Evolutionary conservation across 2,113 vertebrate species (phyloP).

Genomic region (Nettapus auritus): DNA sequence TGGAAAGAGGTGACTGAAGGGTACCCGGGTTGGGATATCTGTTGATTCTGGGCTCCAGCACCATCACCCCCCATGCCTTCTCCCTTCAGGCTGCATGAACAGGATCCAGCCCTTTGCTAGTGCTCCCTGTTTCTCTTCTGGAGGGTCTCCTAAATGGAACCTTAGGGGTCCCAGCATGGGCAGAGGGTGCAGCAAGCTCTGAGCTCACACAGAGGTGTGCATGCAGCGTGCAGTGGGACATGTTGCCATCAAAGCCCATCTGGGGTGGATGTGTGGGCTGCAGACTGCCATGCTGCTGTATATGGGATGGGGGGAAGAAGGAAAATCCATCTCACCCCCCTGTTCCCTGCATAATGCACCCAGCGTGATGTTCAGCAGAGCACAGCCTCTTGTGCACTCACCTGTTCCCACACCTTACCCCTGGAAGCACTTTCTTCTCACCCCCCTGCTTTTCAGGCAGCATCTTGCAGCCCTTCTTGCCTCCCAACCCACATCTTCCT

Average conservation of each 20-base stretch:
- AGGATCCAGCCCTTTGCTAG: not conserved
- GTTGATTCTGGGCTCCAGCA: not conserved
- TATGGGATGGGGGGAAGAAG: too few species aligned
- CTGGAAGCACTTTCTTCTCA: not conserved
- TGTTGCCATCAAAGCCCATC: too few species aligned
- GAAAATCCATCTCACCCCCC: too few species aligned
- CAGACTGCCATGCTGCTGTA: too few species aligned
- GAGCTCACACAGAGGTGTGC: too few species aligned
- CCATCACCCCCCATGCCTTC: not conserved
- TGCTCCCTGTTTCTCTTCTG: not conserved
- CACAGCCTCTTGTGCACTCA: not conserved
- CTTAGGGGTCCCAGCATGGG: not conserved
- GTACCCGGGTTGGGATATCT: accelerated
- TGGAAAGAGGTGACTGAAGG: not conserved
- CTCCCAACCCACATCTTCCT: not conserved
- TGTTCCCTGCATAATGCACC: too few species aligned
- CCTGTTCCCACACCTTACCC: accelerated
- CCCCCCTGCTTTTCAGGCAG: not conserved
- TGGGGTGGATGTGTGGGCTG: too few species aligned
- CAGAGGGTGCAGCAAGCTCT: too few species aligned
- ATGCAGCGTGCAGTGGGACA: too few species aligned
- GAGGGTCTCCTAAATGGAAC: not conserved
- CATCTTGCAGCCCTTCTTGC: not conserved
- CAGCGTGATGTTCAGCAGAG: not conserved
- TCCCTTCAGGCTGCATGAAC: not conserved